Evolutionary conservation across 2,888 invertebrate species (phyloP).

Genomic region (Euzophera pinguis): DNA sequence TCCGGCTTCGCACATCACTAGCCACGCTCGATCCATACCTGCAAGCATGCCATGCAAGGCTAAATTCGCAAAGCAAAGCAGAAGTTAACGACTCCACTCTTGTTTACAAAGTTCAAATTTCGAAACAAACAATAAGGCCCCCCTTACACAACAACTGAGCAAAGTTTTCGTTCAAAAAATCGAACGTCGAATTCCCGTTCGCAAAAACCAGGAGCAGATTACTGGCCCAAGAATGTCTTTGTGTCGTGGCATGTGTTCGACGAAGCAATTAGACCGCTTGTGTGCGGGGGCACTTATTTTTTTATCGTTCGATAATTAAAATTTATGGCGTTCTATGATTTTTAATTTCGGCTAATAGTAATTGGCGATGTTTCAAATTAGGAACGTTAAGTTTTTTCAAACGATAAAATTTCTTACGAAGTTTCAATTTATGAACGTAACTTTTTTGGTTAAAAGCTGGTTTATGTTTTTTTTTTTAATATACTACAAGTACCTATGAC

Average conservation of each 20-base stretch:
- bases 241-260: background rate
- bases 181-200: background rate
- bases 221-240: slow-evolving; percentile 5
- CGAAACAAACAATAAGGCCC: background rate
- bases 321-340: slow-evolving; percentile 9
- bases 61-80: no score
- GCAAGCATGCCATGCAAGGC: no score
- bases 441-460: no score
- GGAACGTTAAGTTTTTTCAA: no score
- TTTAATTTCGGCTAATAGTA: slow-evolving; percentile 1
- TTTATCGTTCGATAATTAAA: background rate
- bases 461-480: no score
- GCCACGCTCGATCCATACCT: no score
- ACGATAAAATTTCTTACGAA: no score
- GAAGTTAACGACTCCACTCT: no score
- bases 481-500: no score
- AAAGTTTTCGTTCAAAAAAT: background rate
- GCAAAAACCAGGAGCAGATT: background rate
- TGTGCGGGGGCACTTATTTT: background rate
- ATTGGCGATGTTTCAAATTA: background rate
- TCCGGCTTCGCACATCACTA: no score
- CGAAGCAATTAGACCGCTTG: background rate
- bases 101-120: background rate
- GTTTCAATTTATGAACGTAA: no score
- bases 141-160: background rate